Evolutionary conservation across 2,888 invertebrate genomes (phyloP), one percentile per base, ranked within the genome.

Genomic region (Eupithecia inturbata): DNA sequence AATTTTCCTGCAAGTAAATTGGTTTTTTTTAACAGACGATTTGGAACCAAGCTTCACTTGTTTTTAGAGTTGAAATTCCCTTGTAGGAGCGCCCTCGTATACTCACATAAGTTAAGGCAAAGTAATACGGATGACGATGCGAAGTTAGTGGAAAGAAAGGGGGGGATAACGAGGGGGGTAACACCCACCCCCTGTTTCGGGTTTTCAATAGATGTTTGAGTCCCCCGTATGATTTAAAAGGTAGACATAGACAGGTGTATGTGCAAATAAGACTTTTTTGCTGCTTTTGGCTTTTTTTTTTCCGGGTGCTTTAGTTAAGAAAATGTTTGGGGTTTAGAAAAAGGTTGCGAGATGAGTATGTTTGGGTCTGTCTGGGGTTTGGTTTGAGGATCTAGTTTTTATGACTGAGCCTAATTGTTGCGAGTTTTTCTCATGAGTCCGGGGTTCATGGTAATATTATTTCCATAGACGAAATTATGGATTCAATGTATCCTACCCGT

Each of bases 61-160:
- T 0, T 0, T 3, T 75, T 88, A 88, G 68, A 81, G 84, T 76
- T 67, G 71, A 89, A 79, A 89, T 82, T 92, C 75, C 80, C 57
- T 10, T 83, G 85, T 36, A 64, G 67, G 70, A 49, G 26, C 69
- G 71, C 74, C 76, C 82, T 82, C 85, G 85, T 86, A 84, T 90
- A 90, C 91, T 90, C 92, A 93, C 92, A 92, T 93, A 93, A 93
- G 93, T 93, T 92, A 93, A 91, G 88, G 91, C 92, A 91, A 92
- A 94, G 94, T 93, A 94, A 94, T 94, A 94, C 90, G 91, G 91
- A 93, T 94, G 94, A 93, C 94, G 93, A 92, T 91, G 94, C 92
- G 91, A 94, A 93, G 90, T 94, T 93, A 91, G 91, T 91, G 87
- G 93, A 92, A 94, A 94, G 93, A 94, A 94, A 92, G 91, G 93